Evolutionary conservation across 2,888 invertebrate genomes (phyloP).

Genomic region (Leucophenga maculata): DNA sequence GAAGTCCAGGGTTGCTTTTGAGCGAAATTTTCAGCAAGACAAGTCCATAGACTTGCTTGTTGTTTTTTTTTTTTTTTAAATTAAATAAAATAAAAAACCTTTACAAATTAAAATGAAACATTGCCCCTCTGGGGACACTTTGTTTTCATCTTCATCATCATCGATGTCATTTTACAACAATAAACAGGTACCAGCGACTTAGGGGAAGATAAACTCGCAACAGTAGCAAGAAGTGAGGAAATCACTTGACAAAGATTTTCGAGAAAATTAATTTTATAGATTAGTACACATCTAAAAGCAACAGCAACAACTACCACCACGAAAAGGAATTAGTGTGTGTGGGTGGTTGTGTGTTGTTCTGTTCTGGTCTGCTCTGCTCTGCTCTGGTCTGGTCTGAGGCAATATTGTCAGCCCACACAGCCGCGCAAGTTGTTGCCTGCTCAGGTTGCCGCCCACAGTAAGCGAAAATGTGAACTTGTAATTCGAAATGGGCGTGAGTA

Average conservation of each 20-base stretch:
- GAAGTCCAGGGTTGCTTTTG: too few species aligned
- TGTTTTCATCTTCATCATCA: constrained; percentile 1
- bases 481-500: neutral
- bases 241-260: constrained; percentile 50
- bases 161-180: neutral
- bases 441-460: neutral
- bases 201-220: neutral
- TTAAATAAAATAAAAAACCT: neutral
- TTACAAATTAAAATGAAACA: neutral
- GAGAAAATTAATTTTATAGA: constrained; percentile 64
- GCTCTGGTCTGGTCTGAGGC: too few species aligned
- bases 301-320: neutral
- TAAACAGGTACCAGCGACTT: neutral
- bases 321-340: neutral
- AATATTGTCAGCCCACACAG: neutral
- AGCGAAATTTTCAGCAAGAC: neutral
- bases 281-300: constrained; percentile 47
- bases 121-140: neutral
- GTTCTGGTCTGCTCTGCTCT: too few species aligned
- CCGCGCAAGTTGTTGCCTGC: neutral
- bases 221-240: constrained; percentile 11
- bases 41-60: neutral
- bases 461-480: neutral
- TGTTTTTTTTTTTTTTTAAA: too few species aligned
- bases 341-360: constrained; percentile 6